phyloP scores from a whole-genome alignment of 2,797 vertebrate species.

The Nasua narica region DNA sequence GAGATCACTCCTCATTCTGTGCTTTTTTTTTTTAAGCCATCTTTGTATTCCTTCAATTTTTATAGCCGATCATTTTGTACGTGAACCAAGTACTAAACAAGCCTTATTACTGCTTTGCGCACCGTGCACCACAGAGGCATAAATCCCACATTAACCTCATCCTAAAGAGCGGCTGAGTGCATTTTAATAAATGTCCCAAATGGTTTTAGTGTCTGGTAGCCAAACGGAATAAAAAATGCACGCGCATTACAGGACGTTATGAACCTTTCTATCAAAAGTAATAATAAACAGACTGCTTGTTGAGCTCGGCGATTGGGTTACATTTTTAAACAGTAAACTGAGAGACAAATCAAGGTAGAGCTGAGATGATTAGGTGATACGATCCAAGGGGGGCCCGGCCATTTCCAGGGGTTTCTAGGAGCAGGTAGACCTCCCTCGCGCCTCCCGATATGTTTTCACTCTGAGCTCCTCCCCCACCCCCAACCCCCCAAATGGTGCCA shows the following conservation, averaged over 20 bases:
- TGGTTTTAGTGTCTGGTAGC: slow-evolving; percentile 70
- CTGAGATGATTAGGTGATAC: background rate
- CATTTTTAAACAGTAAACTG: slow-evolving; percentile 50
- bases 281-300: slow-evolving; percentile 69
- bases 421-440: slow-evolving; percentile 42
- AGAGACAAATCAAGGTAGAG: slow-evolving; percentile 46
- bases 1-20: slow-evolving; percentile 9
- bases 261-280: slow-evolving; percentile 76
- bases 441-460: background rate
- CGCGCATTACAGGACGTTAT: slow-evolving; percentile 35
- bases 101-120: slow-evolving; percentile 41
- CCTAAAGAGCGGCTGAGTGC: slow-evolving; percentile 73
- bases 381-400: background rate
- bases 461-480: background rate
- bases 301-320: slow-evolving; percentile 57
- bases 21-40: slow-evolving; percentile 17
- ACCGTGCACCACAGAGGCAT: slow-evolving; percentile 45
- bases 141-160: slow-evolving; percentile 77
- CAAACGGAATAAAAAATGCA: slow-evolving; percentile 74
- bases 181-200: slow-evolving; percentile 79
- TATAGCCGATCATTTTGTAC: slow-evolving; percentile 59
- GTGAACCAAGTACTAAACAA: slow-evolving; percentile 74
- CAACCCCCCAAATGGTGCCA: slow-evolving; percentile 2
- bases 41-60: slow-evolving; percentile 62
- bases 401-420: background rate